Base-by-base conservation (phyloP, 2,797 vertebrate species). In the Scyliorhinus canicula region DNA sequence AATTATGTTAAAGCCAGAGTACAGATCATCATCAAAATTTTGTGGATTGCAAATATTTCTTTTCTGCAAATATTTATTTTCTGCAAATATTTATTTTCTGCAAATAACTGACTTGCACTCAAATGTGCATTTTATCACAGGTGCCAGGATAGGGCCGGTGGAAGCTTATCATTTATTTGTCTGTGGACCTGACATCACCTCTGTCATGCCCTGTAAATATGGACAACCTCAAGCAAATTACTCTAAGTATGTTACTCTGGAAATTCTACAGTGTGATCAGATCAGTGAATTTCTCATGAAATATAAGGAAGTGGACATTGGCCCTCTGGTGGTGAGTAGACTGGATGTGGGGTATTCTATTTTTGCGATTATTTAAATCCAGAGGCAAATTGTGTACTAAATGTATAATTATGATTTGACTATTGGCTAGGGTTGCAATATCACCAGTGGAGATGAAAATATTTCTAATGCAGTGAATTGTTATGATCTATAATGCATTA, bases 171-270 rank as follows among this genome's bases (percentile, higher is more conserved):
- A 99, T 96, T 97, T 99, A 0, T 99, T 98, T 93, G 97, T 98
- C 0, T 98, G 98, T 91, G 99, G 99, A 21, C 99, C 99, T 14
- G 98, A 99, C 96, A 98, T 99, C 86, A 98, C 98, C 1, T 99
- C 98, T 2, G 96, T 99, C 96, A 99, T 99, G 98, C 98, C 99
- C 21, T 99, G 99, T 96, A 99, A 99, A 97, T 98, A 99, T 57
- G 98, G 99, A 95, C 98, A 98, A 96, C 97, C 97, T n/a, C 85
- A 95, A 0, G 96, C 95, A 86, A 97, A 98, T 95, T 97, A 98
- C 95, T 99, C 98, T 79, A 99, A 98, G 96, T 99, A 99, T 31
- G 97, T 99, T 96, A 98, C 96, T 86, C 98, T 98, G 96, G 98
- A 99, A 82, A 98, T 98, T 95, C 97, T 99, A 40, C 98, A 97